These are phyloP conservation scores for Elmis aenea DNA, from an alignment of 2,888 invertebrate species.

Conservation along the genomic window DNA sequence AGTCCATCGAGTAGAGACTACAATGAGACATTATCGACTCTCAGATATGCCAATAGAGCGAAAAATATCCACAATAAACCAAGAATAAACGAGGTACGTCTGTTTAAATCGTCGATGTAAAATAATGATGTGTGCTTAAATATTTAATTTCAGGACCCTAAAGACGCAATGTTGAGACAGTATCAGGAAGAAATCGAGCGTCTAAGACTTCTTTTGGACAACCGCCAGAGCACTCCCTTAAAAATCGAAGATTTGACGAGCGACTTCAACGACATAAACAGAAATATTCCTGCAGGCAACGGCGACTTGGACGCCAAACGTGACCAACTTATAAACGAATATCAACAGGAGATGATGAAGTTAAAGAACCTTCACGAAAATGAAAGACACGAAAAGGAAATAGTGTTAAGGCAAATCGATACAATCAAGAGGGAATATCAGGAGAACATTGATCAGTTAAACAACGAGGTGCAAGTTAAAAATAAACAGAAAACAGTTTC, in stretches of 20 bases:
- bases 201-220: conserved; percentile 56
- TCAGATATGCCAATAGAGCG: conserved; percentile 79
- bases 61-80: conserved; percentile 85
- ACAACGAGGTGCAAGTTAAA: conserved; percentile 55
- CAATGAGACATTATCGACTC: conserved; percentile 76
- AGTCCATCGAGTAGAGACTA: conserved; percentile 80
- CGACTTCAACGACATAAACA: conserved; percentile 18
- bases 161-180: conserved; percentile 78
- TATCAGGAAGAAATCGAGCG: conserved; percentile 80
- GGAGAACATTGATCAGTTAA: conserved; percentile 52
- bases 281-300: conserved; percentile 22
- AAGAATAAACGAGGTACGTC: conserved; percentile 73
- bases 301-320: conserved; percentile 37
- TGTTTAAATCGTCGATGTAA: too few species aligned
- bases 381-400: conserved; percentile 44
- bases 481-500: conserved; percentile 51
- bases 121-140: too few species aligned
- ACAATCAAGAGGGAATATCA: conserved; percentile 56
- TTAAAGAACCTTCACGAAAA: conserved; percentile 42
- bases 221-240: conserved; percentile 26
- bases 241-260: conserved; percentile 31
- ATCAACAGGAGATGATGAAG: conserved; percentile 52
- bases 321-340: conserved; percentile 47
- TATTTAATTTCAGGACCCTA: conserved; percentile 79
- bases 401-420: conserved; percentile 44